Conservation (phyloP, 2,888 invertebrate genomes). For the Globia sparganii region DNA sequence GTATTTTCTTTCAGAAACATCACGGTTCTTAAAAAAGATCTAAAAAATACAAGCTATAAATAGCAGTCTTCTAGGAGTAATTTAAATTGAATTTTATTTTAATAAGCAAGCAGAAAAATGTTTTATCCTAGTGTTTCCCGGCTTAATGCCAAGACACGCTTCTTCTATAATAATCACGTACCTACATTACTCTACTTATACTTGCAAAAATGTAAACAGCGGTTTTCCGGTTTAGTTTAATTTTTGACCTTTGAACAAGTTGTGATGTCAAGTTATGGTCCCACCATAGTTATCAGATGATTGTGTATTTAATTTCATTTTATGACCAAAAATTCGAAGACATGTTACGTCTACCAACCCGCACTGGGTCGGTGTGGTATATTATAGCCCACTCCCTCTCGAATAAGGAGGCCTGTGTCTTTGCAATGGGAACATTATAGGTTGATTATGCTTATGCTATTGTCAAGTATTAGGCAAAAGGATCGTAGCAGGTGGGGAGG, state of each 20-base stretch:
- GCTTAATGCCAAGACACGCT: conserved; percentile 44
- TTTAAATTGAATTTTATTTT: conserved; percentile 38
- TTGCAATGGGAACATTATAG: too few species aligned
- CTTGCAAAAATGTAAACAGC: not conserved
- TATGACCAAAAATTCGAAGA: too few species aligned
- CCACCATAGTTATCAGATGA: too few species aligned
- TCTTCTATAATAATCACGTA: conserved; percentile 20
- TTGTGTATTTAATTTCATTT: too few species aligned
- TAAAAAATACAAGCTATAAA: not conserved
- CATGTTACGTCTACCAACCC: too few species aligned
- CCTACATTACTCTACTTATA: not conserved
- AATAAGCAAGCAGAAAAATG: conserved; percentile 24
- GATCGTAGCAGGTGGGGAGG: too few species aligned
- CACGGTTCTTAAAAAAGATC: not conserved
- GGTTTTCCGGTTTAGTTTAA: not conserved
- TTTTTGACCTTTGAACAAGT: not conserved
- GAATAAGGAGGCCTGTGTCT: too few species aligned
- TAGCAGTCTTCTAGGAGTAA: conserved; percentile 17
- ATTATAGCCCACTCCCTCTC: too few species aligned
- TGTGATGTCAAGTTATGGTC: not conserved
- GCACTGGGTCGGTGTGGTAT: too few species aligned
- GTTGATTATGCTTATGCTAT: too few species aligned
- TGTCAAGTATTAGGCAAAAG: too few species aligned
- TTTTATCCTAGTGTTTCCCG: conserved; percentile 27
- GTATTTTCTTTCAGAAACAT: conserved; percentile 15